phyloP scores from a whole-genome alignment of 2,797 vertebrate species.

The Galago senegalensis region DNA sequence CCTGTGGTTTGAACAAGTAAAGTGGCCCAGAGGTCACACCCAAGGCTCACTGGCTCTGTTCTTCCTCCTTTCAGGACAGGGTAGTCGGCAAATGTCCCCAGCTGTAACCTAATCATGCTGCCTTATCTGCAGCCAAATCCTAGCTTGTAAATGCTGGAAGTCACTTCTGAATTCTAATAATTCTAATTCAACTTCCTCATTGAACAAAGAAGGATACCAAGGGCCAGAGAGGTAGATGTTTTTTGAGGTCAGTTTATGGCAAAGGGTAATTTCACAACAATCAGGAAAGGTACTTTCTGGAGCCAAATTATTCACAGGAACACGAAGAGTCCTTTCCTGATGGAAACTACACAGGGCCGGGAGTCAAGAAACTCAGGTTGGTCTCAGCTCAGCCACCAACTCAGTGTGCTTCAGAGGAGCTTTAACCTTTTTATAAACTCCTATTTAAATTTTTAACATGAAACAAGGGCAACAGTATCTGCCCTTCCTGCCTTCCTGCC shows the following conservation, averaged over 20 bases:
- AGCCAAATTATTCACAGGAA: neutral
- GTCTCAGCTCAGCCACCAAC: neutral
- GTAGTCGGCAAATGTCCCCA: neutral
- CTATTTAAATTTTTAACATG: neutral
- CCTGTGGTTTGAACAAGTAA: neutral
- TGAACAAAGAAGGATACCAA: slow-evolving; percentile 25
- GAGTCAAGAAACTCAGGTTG: neutral
- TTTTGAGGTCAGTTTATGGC: neutral
- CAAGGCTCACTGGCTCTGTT: neutral
- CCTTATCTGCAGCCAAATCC: neutral
- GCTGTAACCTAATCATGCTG: neutral
- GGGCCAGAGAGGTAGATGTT: neutral
- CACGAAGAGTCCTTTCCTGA: neutral
- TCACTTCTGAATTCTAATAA: neutral
- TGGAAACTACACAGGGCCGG: neutral
- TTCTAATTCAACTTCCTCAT: neutral
- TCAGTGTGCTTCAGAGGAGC: neutral
- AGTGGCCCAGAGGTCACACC: neutral
- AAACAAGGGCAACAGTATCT: neutral
- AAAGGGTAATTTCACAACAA: neutral
- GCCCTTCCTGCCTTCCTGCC: neutral
- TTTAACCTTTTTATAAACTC: neutral
- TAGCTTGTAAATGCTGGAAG: neutral
- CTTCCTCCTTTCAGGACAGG: neutral
- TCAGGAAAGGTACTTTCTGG: neutral